phyloP scores from a whole-genome alignment of 2,888 invertebrate species.

The Oeneis ivallda region DNA sequence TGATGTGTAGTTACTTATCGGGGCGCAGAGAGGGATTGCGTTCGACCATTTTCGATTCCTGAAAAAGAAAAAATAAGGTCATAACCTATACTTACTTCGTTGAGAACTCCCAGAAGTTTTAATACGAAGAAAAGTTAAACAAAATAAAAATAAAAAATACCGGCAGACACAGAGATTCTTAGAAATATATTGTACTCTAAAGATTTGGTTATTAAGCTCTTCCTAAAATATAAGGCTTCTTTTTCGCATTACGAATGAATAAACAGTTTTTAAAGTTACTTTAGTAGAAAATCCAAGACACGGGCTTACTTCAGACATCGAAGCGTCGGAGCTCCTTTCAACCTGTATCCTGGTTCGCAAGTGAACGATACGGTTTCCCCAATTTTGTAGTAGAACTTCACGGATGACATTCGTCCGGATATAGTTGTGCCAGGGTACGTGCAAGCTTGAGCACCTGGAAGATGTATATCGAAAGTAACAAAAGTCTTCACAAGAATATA shows the following conservation, averaged over 20 bases:
- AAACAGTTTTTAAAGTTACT: no score
- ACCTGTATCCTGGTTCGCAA: slow-evolving; percentile 88
- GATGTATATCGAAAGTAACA: no score
- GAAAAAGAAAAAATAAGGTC: slow-evolving; percentile 31
- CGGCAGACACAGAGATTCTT: no score
- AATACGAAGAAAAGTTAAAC: no score
- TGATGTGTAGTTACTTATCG: slow-evolving; percentile 67
- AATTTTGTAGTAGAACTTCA: slow-evolving; percentile 93
- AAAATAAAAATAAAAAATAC: no score
- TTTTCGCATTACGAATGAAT: no score
- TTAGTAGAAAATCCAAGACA: no score
- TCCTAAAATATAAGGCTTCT: no score
- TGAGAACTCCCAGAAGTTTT: background rate
- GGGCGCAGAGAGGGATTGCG: slow-evolving; percentile 88
- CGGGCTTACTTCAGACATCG: slow-evolving; percentile 83
- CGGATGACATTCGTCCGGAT: slow-evolving; percentile 91
- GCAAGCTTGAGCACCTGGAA: slow-evolving; percentile 88
- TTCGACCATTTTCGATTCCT: slow-evolving; percentile 94
- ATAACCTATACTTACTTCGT: background rate
- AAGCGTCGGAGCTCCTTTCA: slow-evolving; percentile 89
- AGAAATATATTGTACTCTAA: no score
- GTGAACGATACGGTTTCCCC: slow-evolving; percentile 92
- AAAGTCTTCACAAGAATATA: no score
- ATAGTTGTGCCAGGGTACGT: slow-evolving; percentile 94
- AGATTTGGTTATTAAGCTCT: no score